These are phyloP conservation scores for Luffia ferchaultella DNA, from an alignment of 2,888 invertebrate species.

Conservation along the genomic window DNA sequence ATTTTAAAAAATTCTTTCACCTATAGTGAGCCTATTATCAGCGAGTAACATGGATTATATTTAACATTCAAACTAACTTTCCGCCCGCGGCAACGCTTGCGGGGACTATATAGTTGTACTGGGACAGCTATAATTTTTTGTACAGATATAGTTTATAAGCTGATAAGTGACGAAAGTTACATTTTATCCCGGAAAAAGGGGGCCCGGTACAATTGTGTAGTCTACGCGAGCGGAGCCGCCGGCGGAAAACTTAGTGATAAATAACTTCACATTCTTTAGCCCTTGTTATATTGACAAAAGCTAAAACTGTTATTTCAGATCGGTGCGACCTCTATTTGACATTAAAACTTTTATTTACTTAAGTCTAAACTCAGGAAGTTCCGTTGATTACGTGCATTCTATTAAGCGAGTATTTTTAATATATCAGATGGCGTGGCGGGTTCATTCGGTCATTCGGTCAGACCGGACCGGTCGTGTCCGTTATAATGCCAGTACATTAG, in stretches of 20 bases:
- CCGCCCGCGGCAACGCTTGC: too few species aligned
- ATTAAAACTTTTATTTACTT: neutral
- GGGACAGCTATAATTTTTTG: too few species aligned
- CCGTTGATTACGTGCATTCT: neutral
- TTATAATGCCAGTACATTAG: neutral
- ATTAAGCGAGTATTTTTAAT: neutral
- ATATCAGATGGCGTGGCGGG: neutral
- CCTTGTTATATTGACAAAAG: neutral
- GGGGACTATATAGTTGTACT: too few species aligned
- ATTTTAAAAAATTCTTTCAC: neutral
- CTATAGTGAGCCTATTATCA: neutral
- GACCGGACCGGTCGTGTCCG: neutral
- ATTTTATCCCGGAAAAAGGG: too few species aligned
- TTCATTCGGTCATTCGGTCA: neutral
- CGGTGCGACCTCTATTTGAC: neutral
- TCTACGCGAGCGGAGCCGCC: too few species aligned
- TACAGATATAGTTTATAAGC: too few species aligned
- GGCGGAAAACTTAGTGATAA: neutral
- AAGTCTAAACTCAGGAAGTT: neutral
- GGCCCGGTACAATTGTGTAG: too few species aligned
- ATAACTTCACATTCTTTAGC: neutral
- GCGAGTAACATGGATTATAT: too few species aligned
- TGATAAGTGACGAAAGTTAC: too few species aligned
- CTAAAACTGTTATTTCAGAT: neutral
- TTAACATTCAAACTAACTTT: too few species aligned